These are phyloP conservation scores for Coracias cyanogaster DNA, from an alignment of 2,797 vertebrate species.

Conservation along the genomic window DNA sequence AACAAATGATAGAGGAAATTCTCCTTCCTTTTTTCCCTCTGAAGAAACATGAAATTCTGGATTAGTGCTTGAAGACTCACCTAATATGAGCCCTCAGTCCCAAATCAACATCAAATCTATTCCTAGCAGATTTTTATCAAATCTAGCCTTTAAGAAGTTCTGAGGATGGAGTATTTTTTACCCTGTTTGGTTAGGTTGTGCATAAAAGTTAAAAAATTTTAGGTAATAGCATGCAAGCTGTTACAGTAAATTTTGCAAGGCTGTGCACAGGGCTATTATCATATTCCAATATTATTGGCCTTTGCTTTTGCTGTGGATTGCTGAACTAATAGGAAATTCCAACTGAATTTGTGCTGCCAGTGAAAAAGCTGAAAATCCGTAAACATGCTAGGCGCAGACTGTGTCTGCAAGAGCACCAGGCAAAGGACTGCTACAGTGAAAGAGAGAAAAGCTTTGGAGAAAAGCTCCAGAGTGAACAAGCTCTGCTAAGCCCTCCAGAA, in stretches of 20 bases:
- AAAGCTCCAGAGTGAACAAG: neutral
- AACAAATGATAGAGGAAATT: neutral
- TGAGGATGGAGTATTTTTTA: neutral
- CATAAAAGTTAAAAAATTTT: neutral
- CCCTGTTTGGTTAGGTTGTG: neutral
- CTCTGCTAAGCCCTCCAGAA: neutral
- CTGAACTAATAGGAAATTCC: conserved; percentile 45
- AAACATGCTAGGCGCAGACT: neutral
- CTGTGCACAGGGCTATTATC: neutral
- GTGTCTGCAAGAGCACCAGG: neutral
- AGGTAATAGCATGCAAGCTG: neutral
- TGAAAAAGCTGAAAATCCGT: conserved; percentile 30
- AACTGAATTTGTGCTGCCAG: conserved; percentile 32
- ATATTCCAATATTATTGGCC: neutral
- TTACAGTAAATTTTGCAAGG: neutral
- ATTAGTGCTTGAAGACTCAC: neutral
- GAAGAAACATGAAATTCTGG: neutral
- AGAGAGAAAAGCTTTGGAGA: neutral
- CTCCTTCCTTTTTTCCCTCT: neutral
- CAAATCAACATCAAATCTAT: neutral
- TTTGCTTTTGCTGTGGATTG: neutral
- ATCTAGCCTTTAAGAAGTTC: neutral
- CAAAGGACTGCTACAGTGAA: neutral
- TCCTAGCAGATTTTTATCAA: neutral
- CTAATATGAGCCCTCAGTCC: accelerated